Conservation (phyloP, 92 coral and sea anemone genomes). For the Pocillopora grandis region DNA sequence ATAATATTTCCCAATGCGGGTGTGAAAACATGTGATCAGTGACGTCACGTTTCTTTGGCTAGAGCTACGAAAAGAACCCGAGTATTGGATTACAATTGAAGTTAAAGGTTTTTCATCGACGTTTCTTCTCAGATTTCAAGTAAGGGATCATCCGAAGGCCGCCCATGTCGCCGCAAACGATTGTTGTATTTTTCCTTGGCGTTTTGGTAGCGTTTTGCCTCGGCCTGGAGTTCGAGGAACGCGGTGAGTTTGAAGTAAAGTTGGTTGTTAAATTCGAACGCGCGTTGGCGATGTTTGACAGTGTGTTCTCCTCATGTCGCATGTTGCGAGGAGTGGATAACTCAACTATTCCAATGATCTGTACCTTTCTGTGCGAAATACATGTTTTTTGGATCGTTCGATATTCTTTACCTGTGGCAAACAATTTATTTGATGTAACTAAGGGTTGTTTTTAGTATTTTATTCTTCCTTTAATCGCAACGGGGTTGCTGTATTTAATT, state of each 20-base stretch:
- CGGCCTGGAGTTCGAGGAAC: slow-evolving; percentile 14
- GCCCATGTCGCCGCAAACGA: slow-evolving; percentile 32
- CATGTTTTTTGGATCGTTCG: background rate
- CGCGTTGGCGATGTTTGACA: background rate
- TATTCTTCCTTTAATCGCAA: slow-evolving; percentile 13
- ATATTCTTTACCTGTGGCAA: background rate
- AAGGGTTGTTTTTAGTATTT: slow-evolving; percentile 5
- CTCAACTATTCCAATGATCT: background rate
- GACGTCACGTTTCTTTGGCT: slow-evolving; percentile 68
- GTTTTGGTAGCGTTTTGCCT: slow-evolving; percentile 17
- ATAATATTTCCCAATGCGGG: slow-evolving; percentile 8
- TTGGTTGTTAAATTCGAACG: background rate
- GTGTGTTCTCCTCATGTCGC: background rate
- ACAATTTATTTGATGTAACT: background rate
- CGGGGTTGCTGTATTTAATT: slow-evolving; percentile 21
- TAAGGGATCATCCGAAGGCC: slow-evolving; percentile 9
- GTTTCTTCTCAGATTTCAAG: slow-evolving; percentile 46
- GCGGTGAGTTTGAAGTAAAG: slow-evolving; percentile 25
- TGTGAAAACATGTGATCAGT: slow-evolving; percentile 54
- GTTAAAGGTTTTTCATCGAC: slow-evolving; percentile 7
- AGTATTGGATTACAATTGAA: slow-evolving; percentile 50
- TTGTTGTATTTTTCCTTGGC: slow-evolving; percentile 1
- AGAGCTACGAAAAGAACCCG: slow-evolving; percentile 43
- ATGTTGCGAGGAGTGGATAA: background rate
- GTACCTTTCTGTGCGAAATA: background rate